Conservation (phyloP, 2,797 vertebrate species). For the Poeciliopsis gracilis region DNA sequence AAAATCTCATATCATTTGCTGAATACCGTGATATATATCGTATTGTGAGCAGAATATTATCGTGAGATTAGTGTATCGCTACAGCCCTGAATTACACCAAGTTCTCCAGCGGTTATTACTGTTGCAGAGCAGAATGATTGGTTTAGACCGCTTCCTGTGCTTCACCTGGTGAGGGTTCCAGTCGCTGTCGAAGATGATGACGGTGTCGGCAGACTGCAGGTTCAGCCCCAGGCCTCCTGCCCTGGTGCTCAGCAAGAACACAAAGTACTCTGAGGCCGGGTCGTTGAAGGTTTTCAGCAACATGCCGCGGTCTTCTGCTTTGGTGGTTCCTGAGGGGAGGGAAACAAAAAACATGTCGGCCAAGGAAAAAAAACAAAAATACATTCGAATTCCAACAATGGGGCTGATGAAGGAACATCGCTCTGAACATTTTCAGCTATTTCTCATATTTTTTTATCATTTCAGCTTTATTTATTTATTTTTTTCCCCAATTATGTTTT, state of each 20-base stretch:
- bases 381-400: not conserved
- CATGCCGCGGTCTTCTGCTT: slow-evolving; percentile 95
- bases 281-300: slow-evolving; percentile 96
- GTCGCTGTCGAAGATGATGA: slow-evolving; percentile 97
- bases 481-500: not conserved
- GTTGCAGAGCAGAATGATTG: not conserved
- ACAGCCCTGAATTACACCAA: not conserved
- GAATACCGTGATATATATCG: too few species aligned
- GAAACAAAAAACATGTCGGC: not conserved
- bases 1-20: too few species aligned
- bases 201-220: slow-evolving; percentile 95
- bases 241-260: slow-evolving; percentile 95
- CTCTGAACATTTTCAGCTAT: not conserved
- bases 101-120: not conserved
- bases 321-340: slow-evolving; percentile 88
- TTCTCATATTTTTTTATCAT: not conserved
- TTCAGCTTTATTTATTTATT: not conserved
- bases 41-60: too few species aligned
- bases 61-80: too few species aligned
- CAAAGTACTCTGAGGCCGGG: slow-evolving; percentile 90
- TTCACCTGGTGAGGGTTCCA: slow-evolving; percentile 97
- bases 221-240: slow-evolving; percentile 95
- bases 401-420: not conserved
- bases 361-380: not conserved
- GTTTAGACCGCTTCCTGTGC: not conserved